A percentile compares a stretch with the other conserved stretches of the same genome.
phyloP scores from a whole-genome alignment of 2,797 vertebrate genomes.

The Leucoraja ocellata region DNA sequence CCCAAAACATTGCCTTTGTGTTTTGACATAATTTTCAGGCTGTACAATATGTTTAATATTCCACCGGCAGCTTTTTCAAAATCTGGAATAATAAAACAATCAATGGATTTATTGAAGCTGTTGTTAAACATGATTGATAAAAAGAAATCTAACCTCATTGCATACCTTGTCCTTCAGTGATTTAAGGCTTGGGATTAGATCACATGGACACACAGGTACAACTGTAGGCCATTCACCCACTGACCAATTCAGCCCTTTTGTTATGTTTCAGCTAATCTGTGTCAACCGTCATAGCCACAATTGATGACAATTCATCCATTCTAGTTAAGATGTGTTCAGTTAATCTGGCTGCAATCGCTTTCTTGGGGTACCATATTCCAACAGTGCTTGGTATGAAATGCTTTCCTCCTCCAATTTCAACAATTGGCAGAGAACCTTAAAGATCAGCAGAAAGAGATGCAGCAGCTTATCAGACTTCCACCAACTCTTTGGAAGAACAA shows the following conservation, averaged over 20 bases:
- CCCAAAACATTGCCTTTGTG: too few relatives aligned
- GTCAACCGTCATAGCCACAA: too few relatives aligned
- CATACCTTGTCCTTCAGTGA: not conserved
- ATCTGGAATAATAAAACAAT: not conserved
- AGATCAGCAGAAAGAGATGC: not conserved
- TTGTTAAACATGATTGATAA: not conserved
- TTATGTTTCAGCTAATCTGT: not conserved
- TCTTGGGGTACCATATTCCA: not conserved
- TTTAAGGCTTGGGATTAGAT: not conserved
- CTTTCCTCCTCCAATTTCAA: not conserved
- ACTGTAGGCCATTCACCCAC: not conserved
- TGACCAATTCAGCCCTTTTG: not conserved
- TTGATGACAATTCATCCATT: not conserved
- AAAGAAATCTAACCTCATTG: too few relatives aligned
- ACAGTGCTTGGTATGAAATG: not conserved
- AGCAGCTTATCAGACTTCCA: not conserved
- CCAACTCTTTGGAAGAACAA: not conserved
- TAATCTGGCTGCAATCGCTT: not conserved
- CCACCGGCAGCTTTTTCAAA: not conserved
- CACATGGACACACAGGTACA: not conserved
- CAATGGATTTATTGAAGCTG: not conserved
- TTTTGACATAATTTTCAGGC: too few relatives aligned
- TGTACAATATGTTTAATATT: not conserved
- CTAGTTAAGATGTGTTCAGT: not conserved
- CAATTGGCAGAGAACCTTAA: not conserved